Conservation (phyloP, 2,113 vertebrate genomes). For the Prolemur simus region DNA sequence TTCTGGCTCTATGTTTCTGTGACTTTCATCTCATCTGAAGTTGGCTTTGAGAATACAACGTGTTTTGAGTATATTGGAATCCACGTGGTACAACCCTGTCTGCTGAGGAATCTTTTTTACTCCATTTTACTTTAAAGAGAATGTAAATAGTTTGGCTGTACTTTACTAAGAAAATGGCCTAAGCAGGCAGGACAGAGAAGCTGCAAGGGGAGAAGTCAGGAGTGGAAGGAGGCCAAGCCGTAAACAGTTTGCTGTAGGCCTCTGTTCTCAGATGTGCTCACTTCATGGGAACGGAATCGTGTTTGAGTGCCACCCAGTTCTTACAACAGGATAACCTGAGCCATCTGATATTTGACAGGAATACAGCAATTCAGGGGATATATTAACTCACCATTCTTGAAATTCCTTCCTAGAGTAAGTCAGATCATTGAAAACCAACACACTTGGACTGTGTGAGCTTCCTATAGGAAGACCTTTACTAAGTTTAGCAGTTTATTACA, state of each 20-base stretch:
- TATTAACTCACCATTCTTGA: background rate
- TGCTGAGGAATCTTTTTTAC: background rate
- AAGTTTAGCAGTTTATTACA: background rate
- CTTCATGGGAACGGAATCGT: background rate
- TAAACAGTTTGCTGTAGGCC: background rate
- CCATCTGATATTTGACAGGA: background rate
- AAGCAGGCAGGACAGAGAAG: background rate
- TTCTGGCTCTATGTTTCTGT: background rate
- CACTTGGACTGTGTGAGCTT: background rate
- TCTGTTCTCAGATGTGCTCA: background rate
- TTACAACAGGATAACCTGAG: background rate
- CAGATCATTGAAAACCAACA: background rate
- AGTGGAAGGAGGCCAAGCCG: background rate
- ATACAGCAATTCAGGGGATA: background rate
- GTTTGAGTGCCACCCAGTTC: background rate
- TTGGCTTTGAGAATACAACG: background rate
- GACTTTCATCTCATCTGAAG: background rate
- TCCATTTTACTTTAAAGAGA: constrained; percentile 21
- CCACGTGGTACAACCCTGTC: background rate
- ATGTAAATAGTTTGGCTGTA: background rate
- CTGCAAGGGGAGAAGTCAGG: background rate
- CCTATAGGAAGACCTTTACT: background rate
- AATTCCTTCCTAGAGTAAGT: background rate
- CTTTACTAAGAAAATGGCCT: background rate
- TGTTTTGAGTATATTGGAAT: background rate